Conservation (phyloP, 2,797 vertebrate genomes). For the Thalassophryne amazonica region DNA sequence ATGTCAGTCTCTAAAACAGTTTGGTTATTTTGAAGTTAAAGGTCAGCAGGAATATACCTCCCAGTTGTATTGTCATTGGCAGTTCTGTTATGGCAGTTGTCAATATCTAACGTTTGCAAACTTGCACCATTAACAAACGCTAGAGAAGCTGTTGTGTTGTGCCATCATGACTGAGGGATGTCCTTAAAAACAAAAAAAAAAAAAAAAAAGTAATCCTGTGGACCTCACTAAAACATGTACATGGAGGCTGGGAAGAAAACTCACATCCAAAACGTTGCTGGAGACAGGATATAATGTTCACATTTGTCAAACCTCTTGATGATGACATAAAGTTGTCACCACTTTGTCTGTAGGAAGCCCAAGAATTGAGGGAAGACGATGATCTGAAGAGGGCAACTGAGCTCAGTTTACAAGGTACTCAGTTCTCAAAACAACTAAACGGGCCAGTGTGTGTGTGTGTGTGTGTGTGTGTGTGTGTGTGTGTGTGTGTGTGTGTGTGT, state of each 20-base stretch:
- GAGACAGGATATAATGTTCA: not conserved
- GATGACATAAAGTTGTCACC: not conserved
- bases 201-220: too few relatives aligned
- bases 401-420: constrained; percentile 98
- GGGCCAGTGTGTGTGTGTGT: not conserved
- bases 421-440: too few relatives aligned
- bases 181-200: too few relatives aligned
- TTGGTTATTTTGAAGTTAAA: too few relatives aligned
- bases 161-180: not conserved
- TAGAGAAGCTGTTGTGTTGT: too few relatives aligned
- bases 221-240: not conserved
- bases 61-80: too few relatives aligned
- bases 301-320: not conserved
- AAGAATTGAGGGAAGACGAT: constrained; percentile 96
- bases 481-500: too few relatives aligned
- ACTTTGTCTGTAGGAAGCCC: constrained; percentile 83
- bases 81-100: too few relatives aligned
- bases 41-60: too few relatives aligned
- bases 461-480: not conserved
- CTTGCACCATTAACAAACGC: too few relatives aligned
- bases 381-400: constrained; percentile 98
- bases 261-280: not conserved
- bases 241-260: not conserved
- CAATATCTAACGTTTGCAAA: too few relatives aligned
- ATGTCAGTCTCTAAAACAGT: too few relatives aligned